phyloP scores from a whole-genome alignment of 2,113 vertebrate genomes.

The Spilogale gracilis region DNA sequence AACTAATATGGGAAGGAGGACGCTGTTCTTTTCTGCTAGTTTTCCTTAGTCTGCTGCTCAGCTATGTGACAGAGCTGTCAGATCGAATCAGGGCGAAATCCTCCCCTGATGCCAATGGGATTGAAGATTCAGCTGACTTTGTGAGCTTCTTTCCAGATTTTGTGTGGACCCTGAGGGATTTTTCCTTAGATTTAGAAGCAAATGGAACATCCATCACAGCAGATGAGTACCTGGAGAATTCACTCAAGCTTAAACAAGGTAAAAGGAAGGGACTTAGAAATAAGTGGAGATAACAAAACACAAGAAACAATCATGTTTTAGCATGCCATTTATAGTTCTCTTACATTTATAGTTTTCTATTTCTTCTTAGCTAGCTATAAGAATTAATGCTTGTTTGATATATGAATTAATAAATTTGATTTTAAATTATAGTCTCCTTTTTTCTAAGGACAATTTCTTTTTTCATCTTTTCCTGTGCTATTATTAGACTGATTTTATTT shows the following conservation, averaged over 20 bases:
- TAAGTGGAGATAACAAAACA: background rate
- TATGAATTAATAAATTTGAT: background rate
- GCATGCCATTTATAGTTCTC: background rate
- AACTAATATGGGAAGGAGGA: background rate
- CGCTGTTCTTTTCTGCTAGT: background rate
- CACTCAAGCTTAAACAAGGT: slow-evolving; percentile 81
- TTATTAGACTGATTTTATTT: background rate
- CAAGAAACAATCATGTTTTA: background rate
- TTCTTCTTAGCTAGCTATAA: background rate
- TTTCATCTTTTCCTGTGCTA: background rate
- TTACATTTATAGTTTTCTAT: background rate
- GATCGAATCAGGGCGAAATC: slow-evolving; percentile 74
- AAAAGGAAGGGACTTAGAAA: background rate
- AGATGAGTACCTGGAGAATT: slow-evolving; percentile 82
- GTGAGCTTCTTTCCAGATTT: slow-evolving; percentile 84
- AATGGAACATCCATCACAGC: slow-evolving; percentile 63
- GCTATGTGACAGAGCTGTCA: slow-evolving; percentile 82
- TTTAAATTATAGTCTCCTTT: background rate
- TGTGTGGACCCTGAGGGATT: slow-evolving; percentile 85
- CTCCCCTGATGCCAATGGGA: background rate
- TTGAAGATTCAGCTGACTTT: slow-evolving; percentile 72
- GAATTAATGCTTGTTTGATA: background rate
- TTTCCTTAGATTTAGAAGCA: slow-evolving; percentile 72
- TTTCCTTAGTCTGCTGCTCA: slow-evolving; percentile 68
- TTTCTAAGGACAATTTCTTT: background rate